These are phyloP conservation scores for Hephaestus fuliginosus DNA, from an alignment of 2,797 vertebrate genomes.

Conservation along the genomic window DNA sequence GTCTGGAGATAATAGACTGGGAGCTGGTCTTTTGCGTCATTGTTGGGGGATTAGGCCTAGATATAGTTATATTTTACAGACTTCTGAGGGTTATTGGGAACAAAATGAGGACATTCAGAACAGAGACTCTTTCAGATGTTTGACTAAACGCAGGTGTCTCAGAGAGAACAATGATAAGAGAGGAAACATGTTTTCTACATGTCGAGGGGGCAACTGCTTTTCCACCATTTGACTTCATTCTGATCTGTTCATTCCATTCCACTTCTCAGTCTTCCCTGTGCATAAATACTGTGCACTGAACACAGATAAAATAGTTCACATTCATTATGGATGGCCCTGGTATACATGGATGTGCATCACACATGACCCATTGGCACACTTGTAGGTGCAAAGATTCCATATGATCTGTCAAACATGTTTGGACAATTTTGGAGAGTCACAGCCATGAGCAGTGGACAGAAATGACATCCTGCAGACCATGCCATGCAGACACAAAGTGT, in stretches of 20 bases:
- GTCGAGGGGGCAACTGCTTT: neutral
- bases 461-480: neutral
- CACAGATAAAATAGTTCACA: neutral
- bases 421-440: neutral
- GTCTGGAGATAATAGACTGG: constrained; percentile 43
- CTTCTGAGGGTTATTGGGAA: neutral
- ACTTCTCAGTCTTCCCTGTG: neutral
- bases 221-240: neutral
- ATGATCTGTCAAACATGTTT: neutral
- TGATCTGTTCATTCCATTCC: constrained; percentile 28
- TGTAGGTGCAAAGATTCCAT: neutral
- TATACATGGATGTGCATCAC: neutral
- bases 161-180: neutral
- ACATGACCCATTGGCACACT: neutral
- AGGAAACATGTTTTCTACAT: neutral
- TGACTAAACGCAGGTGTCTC: constrained; percentile 9
- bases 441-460: neutral
- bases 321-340: neutral
- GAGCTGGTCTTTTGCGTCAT: constrained; percentile 49
- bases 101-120: constrained; percentile 11
- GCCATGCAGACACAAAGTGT: neutral
- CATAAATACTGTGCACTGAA: neutral
- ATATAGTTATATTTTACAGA: constrained; percentile 21
- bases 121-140: constrained; percentile 31
- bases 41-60: constrained; percentile 16